Evolutionary conservation across 2,888 invertebrate species (phyloP), one percentile per base, ranked within the genome.

Genomic region (Bembecia ichneumoniformis): DNA sequence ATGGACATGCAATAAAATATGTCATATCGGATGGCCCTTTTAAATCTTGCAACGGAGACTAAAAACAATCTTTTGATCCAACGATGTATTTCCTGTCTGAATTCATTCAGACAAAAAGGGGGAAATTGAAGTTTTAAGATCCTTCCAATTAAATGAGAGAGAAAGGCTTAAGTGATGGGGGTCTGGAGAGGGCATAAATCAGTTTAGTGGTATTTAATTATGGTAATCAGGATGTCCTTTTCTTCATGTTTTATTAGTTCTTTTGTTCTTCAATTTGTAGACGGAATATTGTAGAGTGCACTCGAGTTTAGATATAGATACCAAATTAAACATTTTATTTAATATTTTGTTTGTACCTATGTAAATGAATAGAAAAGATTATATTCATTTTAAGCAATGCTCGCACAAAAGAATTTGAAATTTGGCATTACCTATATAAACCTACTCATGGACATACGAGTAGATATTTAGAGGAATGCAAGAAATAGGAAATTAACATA

Each of bases 1-100:
- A 71, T 68, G 71, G 52, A 62, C 62, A 59, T 60, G 68, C 77
- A 82, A 82, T 82, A 80, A 82, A 80, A 79, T 79, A 80, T 79
- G 83, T 82, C 84, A 86, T 84, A 83, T 84, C 77, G 73, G 77
- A 77, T 77, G 61, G 74, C 76, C 63, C 67, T 67, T 78, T 56
- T 73, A 62, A 63, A 60, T 64, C 58, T 63, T 77, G 73, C 74
- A 74, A 74, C 63, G 65, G 74, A 81, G 67, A 72, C 71, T 73
- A 77, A 80, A 82, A 82, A 83, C 76, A 77, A 64, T 57, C 77
- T 74, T 76, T 77, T 65, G 67, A 66, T 55, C 65, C 71, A 77
- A 82, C 74, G 71, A 75, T 55, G 69, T 79, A 76, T 81, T 74
- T 86, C 83, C 86, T 78, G 79, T 66, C 56, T 59, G 61, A 58